phyloP scores from a whole-genome alignment of 2,888 invertebrate genomes.

The Epinotia nisella region DNA sequence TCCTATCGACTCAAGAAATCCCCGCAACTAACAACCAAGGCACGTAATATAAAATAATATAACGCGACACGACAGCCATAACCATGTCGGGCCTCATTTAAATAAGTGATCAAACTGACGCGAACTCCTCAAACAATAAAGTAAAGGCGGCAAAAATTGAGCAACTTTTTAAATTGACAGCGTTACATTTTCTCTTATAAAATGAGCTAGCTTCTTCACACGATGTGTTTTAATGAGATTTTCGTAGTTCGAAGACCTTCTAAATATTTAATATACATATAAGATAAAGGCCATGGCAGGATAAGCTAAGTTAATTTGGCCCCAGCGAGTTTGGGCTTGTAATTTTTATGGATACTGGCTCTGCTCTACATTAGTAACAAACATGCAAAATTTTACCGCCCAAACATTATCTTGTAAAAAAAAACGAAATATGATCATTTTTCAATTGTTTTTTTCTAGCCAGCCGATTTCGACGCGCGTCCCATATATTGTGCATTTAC shows the following conservation, averaged over 20 bases:
- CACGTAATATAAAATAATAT: constrained; percentile 60
- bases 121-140: constrained; percentile 71
- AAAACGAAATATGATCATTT: no score
- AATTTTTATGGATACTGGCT: no score
- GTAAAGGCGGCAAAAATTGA: constrained; percentile 60
- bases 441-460: no score
- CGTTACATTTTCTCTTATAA: constrained; percentile 49
- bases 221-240: constrained; percentile 24
- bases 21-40: constrained; percentile 49
- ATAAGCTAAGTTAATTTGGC: no score
- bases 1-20: constrained; percentile 15
- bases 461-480: no score
- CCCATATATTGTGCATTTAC: no score
- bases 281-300: no score
- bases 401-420: no score
- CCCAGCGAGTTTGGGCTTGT: no score
- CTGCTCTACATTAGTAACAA: no score
- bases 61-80: constrained; percentile 76
- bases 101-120: constrained; percentile 75
- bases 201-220: constrained; percentile 24
- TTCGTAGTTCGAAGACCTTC: constrained; percentile 11
- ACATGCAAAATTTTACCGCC: no score
- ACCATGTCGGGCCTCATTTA: constrained; percentile 74
- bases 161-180: constrained; percentile 61
- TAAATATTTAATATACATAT: background rate